Evolutionary conservation across 2,113 vertebrate genomes (phyloP).

Genomic region (Nothocercus julius): DNA sequence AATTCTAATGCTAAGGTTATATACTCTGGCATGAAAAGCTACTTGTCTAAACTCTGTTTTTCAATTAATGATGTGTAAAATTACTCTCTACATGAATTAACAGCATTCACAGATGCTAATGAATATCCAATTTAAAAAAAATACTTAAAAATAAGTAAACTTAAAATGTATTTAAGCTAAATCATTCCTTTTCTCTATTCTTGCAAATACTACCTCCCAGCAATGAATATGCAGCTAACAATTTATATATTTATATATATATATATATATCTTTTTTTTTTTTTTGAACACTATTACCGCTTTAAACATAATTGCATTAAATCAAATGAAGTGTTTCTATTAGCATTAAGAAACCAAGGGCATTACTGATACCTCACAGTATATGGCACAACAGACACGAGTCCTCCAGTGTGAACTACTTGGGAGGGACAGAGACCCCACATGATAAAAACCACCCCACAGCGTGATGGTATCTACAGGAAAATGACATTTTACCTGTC

Average conservation of each 20-base stretch:
- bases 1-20: neutral
- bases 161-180: neutral
- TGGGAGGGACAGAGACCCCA: neutral
- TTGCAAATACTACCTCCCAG: neutral
- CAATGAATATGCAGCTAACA: neutral
- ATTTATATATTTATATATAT: neutral
- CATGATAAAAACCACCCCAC: neutral
- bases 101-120: neutral
- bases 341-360: neutral
- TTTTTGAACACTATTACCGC: neutral
- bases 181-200: neutral
- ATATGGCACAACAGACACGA: neutral
- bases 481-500: constrained; percentile 86
- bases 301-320: neutral
- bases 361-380: too few species aligned
- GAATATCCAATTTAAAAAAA: neutral
- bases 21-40: neutral
- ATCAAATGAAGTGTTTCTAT: neutral
- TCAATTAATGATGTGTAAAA: neutral
- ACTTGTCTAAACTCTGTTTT: neutral
- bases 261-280: neutral
- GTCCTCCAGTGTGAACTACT: neutral
- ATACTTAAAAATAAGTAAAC: neutral
- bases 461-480: neutral
- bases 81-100: neutral